A percentile compares a stretch with the other conserved stretches of the same genome.
phyloP scores from a whole-genome alignment of 2,797 vertebrate genomes.

The Brachyrhaphis roseni region DNA sequence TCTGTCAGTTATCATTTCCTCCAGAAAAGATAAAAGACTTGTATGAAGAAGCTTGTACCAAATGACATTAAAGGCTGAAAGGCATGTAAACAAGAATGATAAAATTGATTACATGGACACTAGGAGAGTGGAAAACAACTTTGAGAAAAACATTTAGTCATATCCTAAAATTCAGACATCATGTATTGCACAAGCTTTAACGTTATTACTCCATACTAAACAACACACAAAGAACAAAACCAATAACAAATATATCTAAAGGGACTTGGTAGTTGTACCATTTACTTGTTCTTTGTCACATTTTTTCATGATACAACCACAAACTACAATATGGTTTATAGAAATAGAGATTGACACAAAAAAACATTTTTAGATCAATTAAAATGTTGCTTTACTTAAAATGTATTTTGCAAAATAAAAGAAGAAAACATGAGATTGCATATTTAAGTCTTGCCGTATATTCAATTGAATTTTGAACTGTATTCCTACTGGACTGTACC shows the following conservation, averaged over 20 bases:
- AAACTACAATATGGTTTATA: too few relatives aligned
- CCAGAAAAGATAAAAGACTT: conserved; percentile 8
- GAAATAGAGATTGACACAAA: too few relatives aligned
- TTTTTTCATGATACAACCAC: too few relatives aligned
- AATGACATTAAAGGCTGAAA: background rate
- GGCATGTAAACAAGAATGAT: background rate
- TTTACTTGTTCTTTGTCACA: background rate
- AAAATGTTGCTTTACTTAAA: too few relatives aligned
- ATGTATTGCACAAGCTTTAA: background rate
- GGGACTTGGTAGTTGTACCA: background rate
- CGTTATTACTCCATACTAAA: background rate
- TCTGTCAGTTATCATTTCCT: conserved; percentile 34
- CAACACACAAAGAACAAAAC: background rate
- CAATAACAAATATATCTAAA: background rate
- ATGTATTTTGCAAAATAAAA: background rate
- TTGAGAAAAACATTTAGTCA: background rate
- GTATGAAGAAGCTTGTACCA: conserved; percentile 4
- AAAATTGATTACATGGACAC: background rate
- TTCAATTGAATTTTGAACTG: background rate
- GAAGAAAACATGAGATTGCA: background rate
- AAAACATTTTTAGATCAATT: too few relatives aligned
- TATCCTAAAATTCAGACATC: background rate
- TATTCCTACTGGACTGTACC: background rate
- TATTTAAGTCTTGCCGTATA: background rate
- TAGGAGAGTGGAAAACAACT: background rate